Percentiles rank a stretch among this genome's conserved stretches.
Conservation (phyloP, 2,888 invertebrate species). For the Drosophila leonis region DNA sequence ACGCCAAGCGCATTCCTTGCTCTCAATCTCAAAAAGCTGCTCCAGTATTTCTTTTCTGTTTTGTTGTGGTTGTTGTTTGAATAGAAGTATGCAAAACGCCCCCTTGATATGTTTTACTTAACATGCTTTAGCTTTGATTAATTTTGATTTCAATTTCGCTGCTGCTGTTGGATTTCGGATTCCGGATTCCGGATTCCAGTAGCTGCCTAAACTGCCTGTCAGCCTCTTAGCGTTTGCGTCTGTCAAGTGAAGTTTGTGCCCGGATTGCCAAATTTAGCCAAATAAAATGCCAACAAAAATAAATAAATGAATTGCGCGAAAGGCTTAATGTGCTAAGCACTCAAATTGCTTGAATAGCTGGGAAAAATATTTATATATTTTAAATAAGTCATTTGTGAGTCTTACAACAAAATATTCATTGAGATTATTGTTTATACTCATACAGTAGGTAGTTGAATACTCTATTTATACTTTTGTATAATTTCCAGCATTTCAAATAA, state of each 20-base stretch:
- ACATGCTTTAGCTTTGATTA: constrained; percentile 62
- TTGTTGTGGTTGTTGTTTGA: constrained; percentile 1
- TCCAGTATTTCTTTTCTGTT: constrained; percentile 17
- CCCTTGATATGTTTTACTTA: constrained; percentile 31
- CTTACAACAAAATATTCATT: neutral
- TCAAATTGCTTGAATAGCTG: neutral
- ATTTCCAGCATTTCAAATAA: too few relatives aligned
- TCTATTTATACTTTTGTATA: neutral
- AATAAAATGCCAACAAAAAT: constrained; percentile 1
- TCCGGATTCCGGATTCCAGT: constrained; percentile 48
- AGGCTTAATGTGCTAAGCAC: neutral
- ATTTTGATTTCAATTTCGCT: constrained; percentile 77
- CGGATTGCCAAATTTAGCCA: constrained; percentile 24
- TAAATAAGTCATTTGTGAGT: neutral
- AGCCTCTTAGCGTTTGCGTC: constrained; percentile 43
- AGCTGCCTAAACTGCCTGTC: constrained; percentile 58
- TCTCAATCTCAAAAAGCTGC: constrained; percentile 47
- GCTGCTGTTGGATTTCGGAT: constrained; percentile 15
- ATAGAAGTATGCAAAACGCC: constrained; percentile 54
- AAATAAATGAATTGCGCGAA: neutral
- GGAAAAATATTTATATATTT: neutral
- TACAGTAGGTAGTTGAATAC: neutral
- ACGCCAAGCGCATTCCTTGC: constrained; percentile 68
- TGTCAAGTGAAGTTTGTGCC: constrained; percentile 65
- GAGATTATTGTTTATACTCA: neutral